Conservation (phyloP, 1,140 invertebrate genomes). For the Cydia fagiglandana region DNA sequence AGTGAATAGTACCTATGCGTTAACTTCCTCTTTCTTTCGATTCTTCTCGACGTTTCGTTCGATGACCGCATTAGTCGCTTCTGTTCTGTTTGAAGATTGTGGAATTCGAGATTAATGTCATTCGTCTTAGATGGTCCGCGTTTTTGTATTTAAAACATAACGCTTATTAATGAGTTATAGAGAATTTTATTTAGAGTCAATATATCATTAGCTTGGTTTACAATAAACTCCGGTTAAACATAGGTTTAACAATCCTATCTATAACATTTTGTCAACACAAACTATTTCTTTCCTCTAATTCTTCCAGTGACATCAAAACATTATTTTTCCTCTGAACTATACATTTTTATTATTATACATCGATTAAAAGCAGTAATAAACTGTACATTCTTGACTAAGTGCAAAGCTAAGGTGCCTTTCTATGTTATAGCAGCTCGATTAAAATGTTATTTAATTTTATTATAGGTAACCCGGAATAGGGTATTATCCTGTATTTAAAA, state of each 20-base stretch:
- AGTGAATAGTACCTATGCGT: too few relatives aligned
- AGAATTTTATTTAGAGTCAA: conserved; percentile 8
- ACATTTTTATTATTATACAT: too few relatives aligned
- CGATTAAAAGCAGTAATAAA: too few relatives aligned
- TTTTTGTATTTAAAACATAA: conserved; percentile 9
- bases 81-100: conserved; percentile 27
- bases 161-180: conserved; percentile 7
- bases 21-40: background rate
- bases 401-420: too few relatives aligned
- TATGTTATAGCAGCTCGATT: too few relatives aligned
- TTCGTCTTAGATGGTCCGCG: conserved; percentile 11
- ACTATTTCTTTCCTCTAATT: too few relatives aligned
- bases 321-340: too few relatives aligned
- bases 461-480: too few relatives aligned
- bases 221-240: background rate
- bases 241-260: background rate
- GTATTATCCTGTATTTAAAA: too few relatives aligned
- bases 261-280: background rate
- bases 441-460: too few relatives aligned
- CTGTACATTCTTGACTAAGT: too few relatives aligned
- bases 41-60: background rate
- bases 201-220: background rate
- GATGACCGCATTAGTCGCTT: background rate
- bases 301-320: too few relatives aligned
- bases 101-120: conserved; percentile 25